Percentiles rank a stretch among this genome's conserved stretches.
Evolutionary conservation across 1,140 invertebrate genomes (phyloP).

Genomic region (Ladona fulva): DNA sequence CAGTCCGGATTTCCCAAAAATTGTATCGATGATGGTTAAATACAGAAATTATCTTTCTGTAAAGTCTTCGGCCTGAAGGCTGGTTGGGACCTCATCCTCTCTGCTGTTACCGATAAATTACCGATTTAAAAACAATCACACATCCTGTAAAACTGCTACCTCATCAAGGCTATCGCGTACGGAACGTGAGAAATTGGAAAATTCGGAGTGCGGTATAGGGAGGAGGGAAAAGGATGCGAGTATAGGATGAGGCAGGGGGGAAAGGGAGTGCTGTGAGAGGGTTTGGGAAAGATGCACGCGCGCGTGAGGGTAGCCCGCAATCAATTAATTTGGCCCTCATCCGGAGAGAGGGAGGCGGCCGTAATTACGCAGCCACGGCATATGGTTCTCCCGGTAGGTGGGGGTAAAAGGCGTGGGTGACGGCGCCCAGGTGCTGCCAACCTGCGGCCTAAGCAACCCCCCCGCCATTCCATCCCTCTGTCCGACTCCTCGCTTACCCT

Average conservation of each 20-base stretch:
- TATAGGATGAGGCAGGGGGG: neutral
- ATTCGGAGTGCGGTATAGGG: neutral
- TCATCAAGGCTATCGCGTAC: too few relatives aligned
- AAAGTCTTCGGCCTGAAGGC: too few relatives aligned
- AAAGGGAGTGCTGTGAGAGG: neutral
- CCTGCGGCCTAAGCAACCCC: neutral
- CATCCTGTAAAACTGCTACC: too few relatives aligned
- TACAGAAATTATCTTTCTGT: too few relatives aligned
- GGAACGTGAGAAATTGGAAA: neutral
- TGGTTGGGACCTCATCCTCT: too few relatives aligned
- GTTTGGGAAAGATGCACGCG: neutral
- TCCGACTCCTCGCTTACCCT: neutral
- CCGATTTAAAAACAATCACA: too few relatives aligned
- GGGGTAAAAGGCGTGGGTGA: neutral
- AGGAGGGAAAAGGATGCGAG: neutral
- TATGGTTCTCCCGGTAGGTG: neutral
- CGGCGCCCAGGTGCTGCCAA: neutral
- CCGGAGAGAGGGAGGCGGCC: neutral
- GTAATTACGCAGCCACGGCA: neutral
- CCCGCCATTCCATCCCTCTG: neutral
- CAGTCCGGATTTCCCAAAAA: too few relatives aligned
- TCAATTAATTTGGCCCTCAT: conserved; percentile 9
- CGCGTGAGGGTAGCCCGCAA: neutral
- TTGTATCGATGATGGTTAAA: too few relatives aligned
- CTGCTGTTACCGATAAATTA: too few relatives aligned